phyloP scores from a whole-genome alignment of 2,888 invertebrate genomes.

The Patella depressa region DNA sequence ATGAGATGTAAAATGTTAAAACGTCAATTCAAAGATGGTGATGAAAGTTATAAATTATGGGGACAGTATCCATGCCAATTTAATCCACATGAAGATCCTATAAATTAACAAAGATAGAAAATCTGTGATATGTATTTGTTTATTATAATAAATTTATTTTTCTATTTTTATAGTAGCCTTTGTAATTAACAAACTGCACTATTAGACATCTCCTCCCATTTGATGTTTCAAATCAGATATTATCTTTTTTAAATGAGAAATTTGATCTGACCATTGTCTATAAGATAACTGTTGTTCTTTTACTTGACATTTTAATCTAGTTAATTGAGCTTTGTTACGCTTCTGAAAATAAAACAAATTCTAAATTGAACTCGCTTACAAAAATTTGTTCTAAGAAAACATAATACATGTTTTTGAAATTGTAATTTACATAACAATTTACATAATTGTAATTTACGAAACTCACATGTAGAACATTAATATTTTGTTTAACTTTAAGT shows the following conservation, averaged over 20 bases:
- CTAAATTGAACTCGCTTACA: no score
- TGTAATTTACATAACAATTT: no score
- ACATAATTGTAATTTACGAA: no score
- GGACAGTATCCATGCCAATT: conserved; percentile 56
- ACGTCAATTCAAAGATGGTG: conserved; percentile 52
- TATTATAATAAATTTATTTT: neutral
- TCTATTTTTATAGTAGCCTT: neutral
- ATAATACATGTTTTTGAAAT: no score
- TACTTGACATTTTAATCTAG: conserved; percentile 53
- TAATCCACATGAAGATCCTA: neutral
- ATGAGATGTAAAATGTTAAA: conserved; percentile 57
- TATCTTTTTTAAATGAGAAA: conserved; percentile 41
- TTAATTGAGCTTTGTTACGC: conserved; percentile 58
- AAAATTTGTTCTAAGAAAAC: no score
- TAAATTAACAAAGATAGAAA: neutral
- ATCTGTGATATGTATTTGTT: neutral
- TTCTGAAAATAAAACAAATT: conserved; percentile 45
- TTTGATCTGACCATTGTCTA: conserved; percentile 49
- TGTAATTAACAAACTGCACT: neutral
- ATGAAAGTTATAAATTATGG: conserved; percentile 54
- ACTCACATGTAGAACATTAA: conserved; percentile 45
- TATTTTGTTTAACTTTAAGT: conserved; percentile 33
- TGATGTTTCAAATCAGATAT: conserved; percentile 35
- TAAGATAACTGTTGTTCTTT: conserved; percentile 49
- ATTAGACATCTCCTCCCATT: conserved; percentile 20